These are phyloP conservation scores for Sepioteuthis lessoniana DNA, from an alignment of 2,888 invertebrate species.

Conservation along the genomic window DNA sequence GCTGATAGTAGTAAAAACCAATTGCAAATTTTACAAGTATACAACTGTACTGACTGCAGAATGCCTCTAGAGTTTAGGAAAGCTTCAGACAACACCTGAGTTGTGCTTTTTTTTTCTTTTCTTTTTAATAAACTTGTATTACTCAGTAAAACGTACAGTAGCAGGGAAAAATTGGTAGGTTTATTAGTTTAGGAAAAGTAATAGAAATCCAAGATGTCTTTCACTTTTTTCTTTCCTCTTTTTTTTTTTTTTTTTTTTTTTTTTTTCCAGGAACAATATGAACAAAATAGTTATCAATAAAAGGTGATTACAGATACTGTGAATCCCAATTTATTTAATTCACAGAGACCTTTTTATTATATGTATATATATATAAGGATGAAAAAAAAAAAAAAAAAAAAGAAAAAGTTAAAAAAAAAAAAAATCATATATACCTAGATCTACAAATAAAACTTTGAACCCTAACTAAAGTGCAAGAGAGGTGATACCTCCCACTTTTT, in stretches of 20 bases:
- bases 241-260: neutral
- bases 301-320: neutral
- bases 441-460: neutral
- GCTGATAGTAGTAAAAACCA: neutral
- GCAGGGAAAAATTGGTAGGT: neutral
- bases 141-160: neutral
- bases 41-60: constrained; percentile 1
- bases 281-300: constrained; percentile 6
- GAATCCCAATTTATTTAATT: constrained; percentile 3
- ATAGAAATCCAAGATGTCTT: neutral
- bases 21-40: neutral
- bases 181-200: constrained; percentile 2
- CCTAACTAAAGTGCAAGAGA: neutral
- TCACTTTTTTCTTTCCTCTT: neutral
- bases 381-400: no score
- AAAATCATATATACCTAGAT: no score
- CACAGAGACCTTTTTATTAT: neutral
- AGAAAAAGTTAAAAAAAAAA: no score
- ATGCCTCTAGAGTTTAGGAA: neutral
- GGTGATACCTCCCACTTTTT: neutral
- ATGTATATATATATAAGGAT: no score
- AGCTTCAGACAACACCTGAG: neutral
- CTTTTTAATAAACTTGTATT: neutral
- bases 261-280: neutral
- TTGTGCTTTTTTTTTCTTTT: neutral